Conservation (phyloP, 2,797 vertebrate species). For the Urocyon cinereoargenteus region DNA sequence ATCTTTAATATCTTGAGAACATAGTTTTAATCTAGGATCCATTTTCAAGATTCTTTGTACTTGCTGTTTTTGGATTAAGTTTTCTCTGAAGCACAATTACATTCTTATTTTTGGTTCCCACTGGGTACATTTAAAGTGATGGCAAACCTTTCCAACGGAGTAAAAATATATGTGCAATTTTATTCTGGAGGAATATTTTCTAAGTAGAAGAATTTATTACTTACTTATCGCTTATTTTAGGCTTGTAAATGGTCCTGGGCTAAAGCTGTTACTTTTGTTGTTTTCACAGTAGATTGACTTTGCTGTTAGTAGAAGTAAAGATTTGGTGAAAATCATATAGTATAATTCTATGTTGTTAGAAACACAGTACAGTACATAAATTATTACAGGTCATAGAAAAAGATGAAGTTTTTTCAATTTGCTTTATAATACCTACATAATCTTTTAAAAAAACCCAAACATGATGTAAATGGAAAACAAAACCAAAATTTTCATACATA, state of each 20-base stretch:
- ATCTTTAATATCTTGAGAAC: constrained; percentile 27
- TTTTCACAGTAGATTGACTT: not conserved
- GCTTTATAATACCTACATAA: not conserved
- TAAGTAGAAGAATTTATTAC: not conserved
- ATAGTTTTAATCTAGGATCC: not conserved
- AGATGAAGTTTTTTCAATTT: not conserved
- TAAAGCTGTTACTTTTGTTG: not conserved
- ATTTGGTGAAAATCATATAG: not conserved
- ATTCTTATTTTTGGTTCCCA: not conserved
- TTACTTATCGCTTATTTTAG: constrained; percentile 13
- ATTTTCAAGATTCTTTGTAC: constrained; percentile 43
- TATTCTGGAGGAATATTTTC: not conserved
- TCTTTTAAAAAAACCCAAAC: not conserved
- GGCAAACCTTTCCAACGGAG: constrained; percentile 1
- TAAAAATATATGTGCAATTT: not conserved
- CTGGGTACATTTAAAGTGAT: not conserved
- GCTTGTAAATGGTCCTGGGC: not conserved
- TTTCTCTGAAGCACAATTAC: constrained; percentile 27
- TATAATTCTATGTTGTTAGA: not conserved
- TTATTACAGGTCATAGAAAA: not conserved
- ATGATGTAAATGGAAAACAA: not conserved
- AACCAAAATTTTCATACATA: not conserved
- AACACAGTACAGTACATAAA: not conserved
- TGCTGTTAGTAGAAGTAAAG: not conserved
- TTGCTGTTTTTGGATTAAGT: not conserved